Percentiles rank a stretch among this genome's conserved stretches.
These are phyloP conservation scores for Diceros bicornis DNA, from an alignment of 2,797 vertebrate species.

Conservation along the genomic window DNA sequence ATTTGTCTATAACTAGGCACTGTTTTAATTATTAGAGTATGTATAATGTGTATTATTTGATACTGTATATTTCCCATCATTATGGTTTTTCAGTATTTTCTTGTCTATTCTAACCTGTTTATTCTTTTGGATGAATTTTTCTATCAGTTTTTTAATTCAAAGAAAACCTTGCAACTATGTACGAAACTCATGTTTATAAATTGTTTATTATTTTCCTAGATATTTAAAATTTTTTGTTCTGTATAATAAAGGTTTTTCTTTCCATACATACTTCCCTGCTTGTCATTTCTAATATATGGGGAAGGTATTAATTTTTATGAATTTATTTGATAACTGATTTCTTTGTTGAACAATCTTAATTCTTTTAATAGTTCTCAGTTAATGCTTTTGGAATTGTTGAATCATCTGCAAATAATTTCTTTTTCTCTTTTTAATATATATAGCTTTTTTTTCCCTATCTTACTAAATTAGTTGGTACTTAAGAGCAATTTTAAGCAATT, in stretches of 20 bases:
- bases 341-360: background rate
- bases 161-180: background rate
- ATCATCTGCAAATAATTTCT: background rate
- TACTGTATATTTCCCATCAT: background rate
- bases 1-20: background rate
- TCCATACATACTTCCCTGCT: background rate
- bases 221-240: background rate
- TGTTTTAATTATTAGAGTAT: background rate
- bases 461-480: background rate
- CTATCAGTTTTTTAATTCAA: background rate
- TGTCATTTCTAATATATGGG: background rate
- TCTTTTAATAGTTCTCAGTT: background rate
- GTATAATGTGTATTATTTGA: background rate
- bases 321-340: background rate
- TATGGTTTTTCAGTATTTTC: conserved; percentile 29
- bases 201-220: background rate
- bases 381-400: conserved; percentile 7
- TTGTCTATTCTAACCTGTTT: background rate
- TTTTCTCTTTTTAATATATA: background rate
- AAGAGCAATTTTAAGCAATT: background rate
- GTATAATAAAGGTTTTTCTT: background rate
- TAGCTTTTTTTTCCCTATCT: background rate
- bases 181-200: background rate
- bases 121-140: background rate
- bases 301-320: conserved; percentile 41